Evolutionary conservation across 2,797 vertebrate genomes (phyloP), one percentile per base, ranked within the genome.

Genomic region (Coccyzus lansbergi): DNA sequence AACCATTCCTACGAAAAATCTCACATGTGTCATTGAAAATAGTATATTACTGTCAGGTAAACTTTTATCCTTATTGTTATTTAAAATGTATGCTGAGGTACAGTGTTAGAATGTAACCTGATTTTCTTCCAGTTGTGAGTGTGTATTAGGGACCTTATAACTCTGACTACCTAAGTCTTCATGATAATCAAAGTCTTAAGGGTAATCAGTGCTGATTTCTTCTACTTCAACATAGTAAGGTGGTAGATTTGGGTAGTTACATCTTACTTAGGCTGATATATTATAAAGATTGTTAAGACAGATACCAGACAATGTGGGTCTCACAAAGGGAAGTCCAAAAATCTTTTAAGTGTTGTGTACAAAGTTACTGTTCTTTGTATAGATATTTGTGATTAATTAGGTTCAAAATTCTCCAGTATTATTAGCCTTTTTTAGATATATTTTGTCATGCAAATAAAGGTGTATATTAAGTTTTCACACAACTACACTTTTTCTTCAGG

Each of bases 1-100:
- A n/a, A n/a, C n/a, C n/a, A n/a, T n/a, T n/a, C n/a, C n/a, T n/a
- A n/a, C n/a, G n/a, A n/a, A n/a, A n/a, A 83, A 74, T 18, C 6
- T 33, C 17, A 25, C 3, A 1, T 24, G 5, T 18, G 5, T 40
- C 25, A n/a, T 31, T 31, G 59, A 82, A 87, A 68, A n/a, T 68
- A 40, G 2, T 36, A 1, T 22, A 8, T 22, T 52, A 36, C 26
- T 1, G 8, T 53, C 0, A 0, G 6, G 4, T 68, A 72, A 59
- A 40, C 3, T 67, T 83, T 33, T 22, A 15, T 40, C 16, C 17
- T 77, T 72, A 1, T 77, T 60, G 10, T 15, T 84, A 18, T 63
- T 79, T 63, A 70, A 83, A 69, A 55, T 20, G 16, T 28, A 16
- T 6, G 4, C 4, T 36, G 6, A 34, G 19, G 7, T 40, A 24